Base-by-base conservation (phyloP, 2,113 vertebrate species). In the Calonectris borealis region DNA sequence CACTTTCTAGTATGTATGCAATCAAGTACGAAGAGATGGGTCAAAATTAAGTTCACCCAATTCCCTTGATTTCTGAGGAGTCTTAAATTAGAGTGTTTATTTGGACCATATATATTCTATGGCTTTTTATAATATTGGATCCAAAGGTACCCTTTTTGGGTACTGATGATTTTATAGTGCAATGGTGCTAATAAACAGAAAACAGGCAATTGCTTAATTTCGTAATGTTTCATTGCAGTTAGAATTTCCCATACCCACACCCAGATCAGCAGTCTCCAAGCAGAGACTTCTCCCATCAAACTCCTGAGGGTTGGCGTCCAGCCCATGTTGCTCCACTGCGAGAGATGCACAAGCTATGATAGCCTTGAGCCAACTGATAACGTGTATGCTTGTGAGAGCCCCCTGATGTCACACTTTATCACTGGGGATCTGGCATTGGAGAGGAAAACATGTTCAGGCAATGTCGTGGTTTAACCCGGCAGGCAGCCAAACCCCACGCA, bases 341-440 rank as follows among this genome's bases (percentile, higher is more conserved):
- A 95, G 97, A 7, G 97, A 97, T 42, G 98, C 98, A 83, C 98
- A 98, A 11, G 96, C 98, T 94, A 93, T 40, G 27, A 98, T 93
- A 86, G 98, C 97, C 36, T 95, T 97, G 95, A 98, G 81, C 36
- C 98, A 96, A 52, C 88, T 70, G 11, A 95, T 87, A 22, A 94
- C 68, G 6, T 98, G 96, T 48, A 97, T 68, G 87, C 94, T 88
- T 44, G 13, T 57, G 38, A 98, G 91, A 48, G 73, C 88, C 48
- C 52, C 96, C 97, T 44, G 96, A n/a, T 51, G 97, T 98, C 80
- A 97, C 86, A 42, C 96, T 95, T 79, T 93, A 95, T 98, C 98
- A 98, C 29, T 92, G 93, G 9, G 88, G 90, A 94, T 97, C 98
- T 98, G 65, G 75, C 32, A 32, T n/a, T 34, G 49, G 26, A 80